Evolutionary conservation across 2,113 vertebrate species (phyloP), one percentile per base, ranked within the genome.

Genomic region (Dipodomys merriami): DNA sequence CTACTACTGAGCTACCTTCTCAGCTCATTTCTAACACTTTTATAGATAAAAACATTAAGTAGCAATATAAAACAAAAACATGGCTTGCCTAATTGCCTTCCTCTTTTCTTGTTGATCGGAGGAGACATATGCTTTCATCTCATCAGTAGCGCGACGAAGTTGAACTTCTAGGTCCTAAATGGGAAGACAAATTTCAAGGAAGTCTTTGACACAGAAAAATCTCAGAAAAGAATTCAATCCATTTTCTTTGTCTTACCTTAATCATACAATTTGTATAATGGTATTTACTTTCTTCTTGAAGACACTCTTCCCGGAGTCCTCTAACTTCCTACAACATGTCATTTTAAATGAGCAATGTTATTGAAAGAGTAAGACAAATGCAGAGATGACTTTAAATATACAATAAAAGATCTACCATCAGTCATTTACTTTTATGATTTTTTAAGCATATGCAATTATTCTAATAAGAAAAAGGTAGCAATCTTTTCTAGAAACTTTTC

Each of bases 81-180:
- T 4, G 0, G 72, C 97, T 98, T 98, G 99, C 99, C 99, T 99
- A 93, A 99, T 95, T 27, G 99, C 97, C 96, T 98, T 99, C 94
- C 98, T 99, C 91, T 98, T 98, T 97, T 99, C 98, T 90, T 99
- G 99, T 0, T 98, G 98, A 91, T 99, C 99, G 44, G 99, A 94
- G 73, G 99, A 99, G 87, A 99, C 97, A 0, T 99, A 99, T 0
- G 97, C 98, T 97, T 99, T 99, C 98, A 99, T 98, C 90, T 99
- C 99, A 2, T 99, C 98, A 30, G 97, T 98, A 1, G 99, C 99
- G 10, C 99, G 98, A 94, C 98, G 97, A 83, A 99, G 98, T 86
- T 99, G 99, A 77, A 98, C 93, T 97, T 99, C 98, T 93, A 98
- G 97, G 72, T 97, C 98, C 99, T 99, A 96, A 1, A 90, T 39